Evolutionary conservation across 2,888 invertebrate genomes (phyloP).

Genomic region (Cantharis rufa): DNA sequence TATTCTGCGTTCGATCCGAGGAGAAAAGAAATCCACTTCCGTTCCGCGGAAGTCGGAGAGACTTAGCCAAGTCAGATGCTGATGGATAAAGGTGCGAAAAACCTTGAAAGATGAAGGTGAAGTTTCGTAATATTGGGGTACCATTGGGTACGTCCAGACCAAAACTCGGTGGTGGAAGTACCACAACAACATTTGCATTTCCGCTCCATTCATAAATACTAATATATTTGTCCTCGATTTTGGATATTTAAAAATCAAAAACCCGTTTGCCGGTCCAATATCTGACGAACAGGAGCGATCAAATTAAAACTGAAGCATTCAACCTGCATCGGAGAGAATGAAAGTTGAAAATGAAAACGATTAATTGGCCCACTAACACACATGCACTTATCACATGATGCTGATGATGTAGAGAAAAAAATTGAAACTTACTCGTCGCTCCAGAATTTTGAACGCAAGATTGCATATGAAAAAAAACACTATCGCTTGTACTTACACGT

Average conservation of each 20-base stretch:
- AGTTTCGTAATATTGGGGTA: not conserved
- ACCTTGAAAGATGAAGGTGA: not conserved
- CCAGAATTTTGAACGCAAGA: constrained; percentile 34
- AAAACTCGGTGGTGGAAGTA: not conserved
- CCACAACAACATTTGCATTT: not conserved
- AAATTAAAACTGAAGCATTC: not conserved
- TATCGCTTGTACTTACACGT: not conserved
- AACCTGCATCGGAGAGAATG: not conserved
- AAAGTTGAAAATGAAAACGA: not conserved
- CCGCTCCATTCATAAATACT: not conserved
- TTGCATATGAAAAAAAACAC: constrained; percentile 41
- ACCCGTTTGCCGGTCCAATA: not conserved
- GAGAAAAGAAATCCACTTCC: not conserved
- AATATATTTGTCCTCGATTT: not conserved
- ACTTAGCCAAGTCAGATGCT: not conserved
- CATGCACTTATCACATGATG: not conserved
- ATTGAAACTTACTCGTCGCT: constrained; percentile 39
- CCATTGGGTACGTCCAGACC: not conserved
- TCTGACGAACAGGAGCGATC: not conserved
- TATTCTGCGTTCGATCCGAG: not conserved
- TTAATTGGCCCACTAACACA: not conserved
- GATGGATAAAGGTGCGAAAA: not conserved
- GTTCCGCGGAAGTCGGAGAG: not conserved
- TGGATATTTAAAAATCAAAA: not conserved
- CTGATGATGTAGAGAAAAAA: not conserved